Evolutionary conservation across 2,113 vertebrate species (phyloP).

Genomic region (Podarcis cretensis): DNA sequence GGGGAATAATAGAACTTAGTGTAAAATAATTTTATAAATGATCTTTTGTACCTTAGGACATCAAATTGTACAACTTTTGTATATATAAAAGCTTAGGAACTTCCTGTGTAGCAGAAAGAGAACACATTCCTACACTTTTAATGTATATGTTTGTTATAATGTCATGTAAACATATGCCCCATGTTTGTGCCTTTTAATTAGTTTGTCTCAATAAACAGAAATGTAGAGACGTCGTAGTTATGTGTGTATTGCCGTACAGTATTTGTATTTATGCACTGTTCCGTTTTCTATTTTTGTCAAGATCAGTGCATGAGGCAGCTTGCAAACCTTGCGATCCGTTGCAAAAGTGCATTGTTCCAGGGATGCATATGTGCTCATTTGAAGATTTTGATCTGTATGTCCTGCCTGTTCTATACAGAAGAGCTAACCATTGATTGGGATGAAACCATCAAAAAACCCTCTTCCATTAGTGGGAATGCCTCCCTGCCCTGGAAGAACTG

Average conservation of each 20-base stretch:
- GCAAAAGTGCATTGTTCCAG: not conserved
- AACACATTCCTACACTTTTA: slow-evolving; percentile 99
- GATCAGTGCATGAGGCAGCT: not conserved
- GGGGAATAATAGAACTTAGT: slow-evolving; percentile 88
- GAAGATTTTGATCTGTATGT: not conserved
- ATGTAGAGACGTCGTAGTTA: slow-evolving; percentile 86
- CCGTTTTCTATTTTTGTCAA: not conserved
- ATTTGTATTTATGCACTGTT: not conserved
- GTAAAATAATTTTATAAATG: slow-evolving; percentile 98
- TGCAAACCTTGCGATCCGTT: not conserved
- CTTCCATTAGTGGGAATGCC: not conserved
- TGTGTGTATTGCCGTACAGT: slow-evolving; percentile 78
- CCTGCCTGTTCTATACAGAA: not conserved
- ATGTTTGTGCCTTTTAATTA: slow-evolving; percentile 99
- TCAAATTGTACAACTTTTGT: slow-evolving; percentile 99
- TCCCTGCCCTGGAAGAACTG: not conserved
- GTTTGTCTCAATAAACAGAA: slow-evolving; percentile 99
- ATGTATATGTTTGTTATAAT: slow-evolving; percentile 98
- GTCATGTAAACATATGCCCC: slow-evolving; percentile 98
- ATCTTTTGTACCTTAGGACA: slow-evolving; percentile 99
- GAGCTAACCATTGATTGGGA: not conserved
- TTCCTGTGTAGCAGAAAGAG: slow-evolving; percentile 98
- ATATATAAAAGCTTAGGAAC: slow-evolving; percentile 96
- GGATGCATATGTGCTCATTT: not conserved
- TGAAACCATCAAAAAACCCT: not conserved